A percentile compares a stretch with the other conserved stretches of the same genome.
Evolutionary conservation across 2,797 vertebrate species (phyloP).

Genomic region (Poecilia wingei): DNA sequence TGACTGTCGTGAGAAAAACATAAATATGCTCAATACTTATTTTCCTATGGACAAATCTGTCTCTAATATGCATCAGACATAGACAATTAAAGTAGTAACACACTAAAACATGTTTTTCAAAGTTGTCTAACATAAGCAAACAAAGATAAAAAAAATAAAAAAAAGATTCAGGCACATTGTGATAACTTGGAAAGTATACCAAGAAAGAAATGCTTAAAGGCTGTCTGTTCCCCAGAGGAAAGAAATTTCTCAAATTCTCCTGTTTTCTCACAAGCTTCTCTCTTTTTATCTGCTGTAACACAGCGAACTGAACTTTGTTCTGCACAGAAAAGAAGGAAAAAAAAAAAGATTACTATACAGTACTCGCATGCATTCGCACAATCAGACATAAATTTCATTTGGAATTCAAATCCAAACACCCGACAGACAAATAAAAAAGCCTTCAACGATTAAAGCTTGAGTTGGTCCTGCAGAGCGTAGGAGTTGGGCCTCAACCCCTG

Average conservation of each 20-base stretch:
- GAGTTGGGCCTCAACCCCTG: slow-evolving; percentile 55
- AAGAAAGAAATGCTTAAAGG: slow-evolving; percentile 14
- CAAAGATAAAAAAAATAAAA: slow-evolving; percentile 38
- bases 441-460: slow-evolving; percentile 72
- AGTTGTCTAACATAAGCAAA: slow-evolving; percentile 38
- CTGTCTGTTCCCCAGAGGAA: slow-evolving; percentile 24
- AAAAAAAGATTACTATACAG: slow-evolving; percentile 35
- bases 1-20: background rate
- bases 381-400: slow-evolving; percentile 37
- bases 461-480: slow-evolving; percentile 74
- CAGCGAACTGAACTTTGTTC: slow-evolving; percentile 59
- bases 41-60: too few species aligned
- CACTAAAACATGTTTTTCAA: slow-evolving; percentile 14
- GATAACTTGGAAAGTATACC: slow-evolving; percentile 75
- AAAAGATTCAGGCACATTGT: slow-evolving; percentile 81
- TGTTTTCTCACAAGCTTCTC: slow-evolving; percentile 37
- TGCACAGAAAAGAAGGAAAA: slow-evolving; percentile 47
- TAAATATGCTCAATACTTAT: background rate
- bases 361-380: slow-evolving; percentile 36
- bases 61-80: slow-evolving; percentile 35
- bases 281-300: slow-evolving; percentile 30
- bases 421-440: slow-evolving; percentile 28
- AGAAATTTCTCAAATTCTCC: slow-evolving; percentile 7
- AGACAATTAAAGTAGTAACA: background rate
- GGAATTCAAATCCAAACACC: slow-evolving; percentile 51